These are phyloP conservation scores for Zaprionus taronus DNA, from an alignment of 1,140 invertebrate species.

Conservation along the genomic window DNA sequence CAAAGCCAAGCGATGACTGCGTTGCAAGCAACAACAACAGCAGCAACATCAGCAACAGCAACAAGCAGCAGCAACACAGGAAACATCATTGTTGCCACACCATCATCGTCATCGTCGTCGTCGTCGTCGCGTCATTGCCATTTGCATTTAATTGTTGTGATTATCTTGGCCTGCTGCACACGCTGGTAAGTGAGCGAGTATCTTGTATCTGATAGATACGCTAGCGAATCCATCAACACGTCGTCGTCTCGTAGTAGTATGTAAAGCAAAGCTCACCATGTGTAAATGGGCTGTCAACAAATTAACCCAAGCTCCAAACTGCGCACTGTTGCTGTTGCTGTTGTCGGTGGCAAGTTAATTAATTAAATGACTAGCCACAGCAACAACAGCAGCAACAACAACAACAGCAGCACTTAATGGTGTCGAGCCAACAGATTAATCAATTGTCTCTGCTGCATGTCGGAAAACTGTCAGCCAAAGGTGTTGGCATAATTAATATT, in stretches of 20 bases:
- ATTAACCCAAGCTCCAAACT: slow-evolving; percentile 67
- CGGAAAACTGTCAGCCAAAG: slow-evolving; percentile 61
- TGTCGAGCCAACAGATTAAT: slow-evolving; percentile 72
- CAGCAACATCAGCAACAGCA: slow-evolving; percentile 23
- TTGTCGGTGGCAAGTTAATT: slow-evolving; percentile 68
- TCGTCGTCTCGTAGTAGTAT: slow-evolving; percentile 36
- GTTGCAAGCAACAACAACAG: slow-evolving; percentile 68
- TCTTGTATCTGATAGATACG: slow-evolving; percentile 40
- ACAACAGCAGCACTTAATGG: slow-evolving; percentile 42
- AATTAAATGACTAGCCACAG: slow-evolving; percentile 70
- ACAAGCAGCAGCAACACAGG: slow-evolving; percentile 45
- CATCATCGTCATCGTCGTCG: neutral
- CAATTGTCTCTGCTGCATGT: slow-evolving; percentile 47
- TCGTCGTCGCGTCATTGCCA: slow-evolving; percentile 65
- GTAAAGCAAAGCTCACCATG: slow-evolving; percentile 64
- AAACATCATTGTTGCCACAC: slow-evolving; percentile 54
- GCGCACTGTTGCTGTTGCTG: slow-evolving; percentile 32
- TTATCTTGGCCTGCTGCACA: slow-evolving; percentile 84
- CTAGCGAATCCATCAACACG: slow-evolving; percentile 66
- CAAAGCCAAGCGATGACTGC: slow-evolving; percentile 69
- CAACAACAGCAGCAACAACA: slow-evolving; percentile 46
- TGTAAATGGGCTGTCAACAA: slow-evolving; percentile 77
- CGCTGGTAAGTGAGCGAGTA: slow-evolving; percentile 70
- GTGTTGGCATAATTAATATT: slow-evolving; percentile 82
- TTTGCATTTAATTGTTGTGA: slow-evolving; percentile 84